phyloP scores from a whole-genome alignment of 2,888 invertebrate genomes.

The Paralinhomoeus sp. region DNA sequence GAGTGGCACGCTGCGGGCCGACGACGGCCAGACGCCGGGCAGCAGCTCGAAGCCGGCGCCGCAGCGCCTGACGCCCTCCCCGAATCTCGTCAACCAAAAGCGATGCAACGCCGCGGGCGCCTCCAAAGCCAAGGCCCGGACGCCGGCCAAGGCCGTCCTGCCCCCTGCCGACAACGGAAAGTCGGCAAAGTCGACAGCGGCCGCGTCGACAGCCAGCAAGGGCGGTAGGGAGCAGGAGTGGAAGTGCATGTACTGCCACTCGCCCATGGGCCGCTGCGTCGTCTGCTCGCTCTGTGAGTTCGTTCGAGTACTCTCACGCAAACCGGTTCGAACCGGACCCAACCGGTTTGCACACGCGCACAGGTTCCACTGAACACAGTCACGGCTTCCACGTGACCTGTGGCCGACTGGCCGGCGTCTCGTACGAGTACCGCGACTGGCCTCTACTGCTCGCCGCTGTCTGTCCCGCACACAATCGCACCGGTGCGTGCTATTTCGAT shows the following conservation, averaged over 20 bases:
- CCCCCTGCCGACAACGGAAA: too few species aligned
- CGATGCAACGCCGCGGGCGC: too few species aligned
- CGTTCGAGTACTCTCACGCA: too few species aligned
- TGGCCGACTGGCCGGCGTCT: conserved; percentile 35
- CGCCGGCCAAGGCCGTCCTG: too few species aligned
- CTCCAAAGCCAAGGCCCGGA: too few species aligned
- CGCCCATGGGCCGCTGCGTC: conserved; percentile 29
- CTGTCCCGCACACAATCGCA: conserved; percentile 19
- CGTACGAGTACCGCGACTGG: conserved; percentile 29
- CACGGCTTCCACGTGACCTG: conserved; percentile 38
- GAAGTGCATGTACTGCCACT: not conserved
- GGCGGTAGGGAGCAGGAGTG: conserved; percentile 3
- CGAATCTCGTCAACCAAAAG: not conserved
- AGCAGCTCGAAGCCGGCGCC: not conserved
- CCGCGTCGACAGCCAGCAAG: too few species aligned
- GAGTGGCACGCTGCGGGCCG: conserved; percentile 9
- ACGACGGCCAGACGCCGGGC: too few species aligned
- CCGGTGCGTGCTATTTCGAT: not conserved
- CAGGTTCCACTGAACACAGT: too few species aligned
- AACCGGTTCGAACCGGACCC: too few species aligned
- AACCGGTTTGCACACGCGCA: too few species aligned
- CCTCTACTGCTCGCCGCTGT: conserved; percentile 27
- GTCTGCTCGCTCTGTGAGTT: conserved; percentile 14
- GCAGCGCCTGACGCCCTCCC: not conserved
- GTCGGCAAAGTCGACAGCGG: too few species aligned